Evolutionary conservation across 2,113 vertebrate genomes (phyloP), one percentile per base, ranked within the genome.

Genomic region (Thymallus thymallus): DNA sequence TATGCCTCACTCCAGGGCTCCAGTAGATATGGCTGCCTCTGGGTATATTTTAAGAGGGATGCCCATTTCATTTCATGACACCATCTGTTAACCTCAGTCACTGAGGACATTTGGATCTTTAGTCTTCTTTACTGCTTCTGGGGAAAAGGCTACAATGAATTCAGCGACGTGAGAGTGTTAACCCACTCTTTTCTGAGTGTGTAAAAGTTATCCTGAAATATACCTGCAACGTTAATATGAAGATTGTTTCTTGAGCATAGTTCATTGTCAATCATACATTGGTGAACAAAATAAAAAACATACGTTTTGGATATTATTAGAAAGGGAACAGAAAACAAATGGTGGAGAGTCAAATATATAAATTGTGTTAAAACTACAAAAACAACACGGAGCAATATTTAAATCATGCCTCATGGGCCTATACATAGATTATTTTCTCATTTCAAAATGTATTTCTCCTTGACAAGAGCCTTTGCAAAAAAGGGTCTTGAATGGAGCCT

Each of bases 11-110:
- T 83, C 72, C 76, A 79, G 78, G 85, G 71, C 84, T 26, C 60
- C 78, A 82, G 78, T 72, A 84, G 86, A 89, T 85, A 84, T 69
- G 86, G 75, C 78, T 88, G 81, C 84, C 86, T 88, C 69, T 81
- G 87, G 91, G 91, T 41, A 41, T 41, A 41, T 41, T 90, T 91
- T 89, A 91, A 89, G 91, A 92, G 91, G 81, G 84, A 76, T 77
- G 84, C 82, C 82, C 84, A 41, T 41, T 41, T 41, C 9, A 41
- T 41, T 41, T 41, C 10, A 3, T 41, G 35, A 41, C 35, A 3
- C 35, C 35, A 41, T 41, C 76, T 83, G 83, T 90, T 90, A 88
- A 91, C 80, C 71, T 82, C 78, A 87, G 87, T 85, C 84, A 77
- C 78, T 70, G 79, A 87, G 82, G 85, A 88, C 83, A 81, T 86